These are phyloP conservation scores for Spheniscus humboldti DNA, from an alignment of 2,797 vertebrate species.

Conservation along the genomic window DNA sequence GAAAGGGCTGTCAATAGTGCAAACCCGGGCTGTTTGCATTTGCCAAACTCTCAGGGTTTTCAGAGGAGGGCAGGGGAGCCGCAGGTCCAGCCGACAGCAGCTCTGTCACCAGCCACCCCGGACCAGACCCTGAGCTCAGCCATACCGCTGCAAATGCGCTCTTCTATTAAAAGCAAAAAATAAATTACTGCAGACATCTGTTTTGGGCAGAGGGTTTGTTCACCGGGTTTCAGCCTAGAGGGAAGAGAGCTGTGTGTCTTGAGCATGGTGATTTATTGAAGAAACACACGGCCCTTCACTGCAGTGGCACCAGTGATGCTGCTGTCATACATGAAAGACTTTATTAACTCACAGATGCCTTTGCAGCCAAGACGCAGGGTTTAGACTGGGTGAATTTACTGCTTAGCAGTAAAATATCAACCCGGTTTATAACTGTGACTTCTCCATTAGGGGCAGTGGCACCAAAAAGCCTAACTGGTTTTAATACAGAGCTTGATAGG, in stretches of 20 bases:
- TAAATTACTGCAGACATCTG: not conserved
- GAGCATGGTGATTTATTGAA: not conserved
- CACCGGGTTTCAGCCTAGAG: not conserved
- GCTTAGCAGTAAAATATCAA: not conserved
- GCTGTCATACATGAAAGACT: not conserved
- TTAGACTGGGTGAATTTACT: not conserved
- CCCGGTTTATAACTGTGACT: not conserved
- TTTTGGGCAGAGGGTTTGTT: not conserved
- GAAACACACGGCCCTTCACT: not conserved
- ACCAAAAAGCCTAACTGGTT: not conserved
- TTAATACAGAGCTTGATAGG: not conserved
- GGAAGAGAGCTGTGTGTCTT: not conserved
- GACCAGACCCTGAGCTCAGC: not conserved
- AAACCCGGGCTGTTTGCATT: not conserved
- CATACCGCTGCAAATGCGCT: rapidly evolving
- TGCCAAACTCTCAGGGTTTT: not conserved
- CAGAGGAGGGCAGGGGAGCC: not conserved
- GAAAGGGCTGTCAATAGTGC: not conserved
- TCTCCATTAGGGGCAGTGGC: not conserved
- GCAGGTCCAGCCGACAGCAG: not conserved
- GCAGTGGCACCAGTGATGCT: not conserved
- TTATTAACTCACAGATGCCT: not conserved
- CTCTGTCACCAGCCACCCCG: not conserved
- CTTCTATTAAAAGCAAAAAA: not conserved
- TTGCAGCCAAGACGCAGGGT: not conserved